A percentile compares a stretch with the other conserved stretches of the same genome.
phyloP scores from a whole-genome alignment of 53 echinoderm and acorn worm species.

The Luidia sarsii region DNA sequence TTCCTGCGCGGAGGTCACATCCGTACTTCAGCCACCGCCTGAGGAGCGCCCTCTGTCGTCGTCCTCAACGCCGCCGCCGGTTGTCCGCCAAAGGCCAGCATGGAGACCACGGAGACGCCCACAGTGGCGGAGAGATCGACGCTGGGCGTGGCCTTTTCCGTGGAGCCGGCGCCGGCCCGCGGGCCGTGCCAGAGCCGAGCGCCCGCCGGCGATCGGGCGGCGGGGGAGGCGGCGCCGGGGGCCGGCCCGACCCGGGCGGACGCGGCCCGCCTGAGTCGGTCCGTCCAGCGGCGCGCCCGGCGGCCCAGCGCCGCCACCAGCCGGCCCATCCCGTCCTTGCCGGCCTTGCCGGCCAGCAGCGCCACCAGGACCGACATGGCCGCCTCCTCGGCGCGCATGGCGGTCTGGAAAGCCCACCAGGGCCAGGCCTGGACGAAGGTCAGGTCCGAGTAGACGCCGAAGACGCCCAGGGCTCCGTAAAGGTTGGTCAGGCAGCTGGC shows the following conservation, averaged over 20 bases:
- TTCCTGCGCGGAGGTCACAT: not conserved
- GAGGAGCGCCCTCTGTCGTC: not conserved
- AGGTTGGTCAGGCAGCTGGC: constrained; percentile 78
- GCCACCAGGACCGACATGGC: constrained; percentile 69
- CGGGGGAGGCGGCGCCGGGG: not conserved
- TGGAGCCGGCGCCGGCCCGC: not conserved
- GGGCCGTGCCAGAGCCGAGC: no score
- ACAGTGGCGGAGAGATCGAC: constrained; percentile 21
- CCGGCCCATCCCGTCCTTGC: constrained; percentile 25
- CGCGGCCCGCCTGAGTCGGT: not conserved
- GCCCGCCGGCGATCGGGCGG: not conserved
- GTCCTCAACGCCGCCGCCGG: no score
- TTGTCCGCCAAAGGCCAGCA: not conserved
- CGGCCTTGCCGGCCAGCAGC: constrained; percentile 70
- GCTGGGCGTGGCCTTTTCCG: constrained; percentile 18
- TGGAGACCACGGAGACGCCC: not conserved
- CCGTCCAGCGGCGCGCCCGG: not conserved
- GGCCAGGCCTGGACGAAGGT: constrained; percentile 81
- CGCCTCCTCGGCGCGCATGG: constrained; percentile 77
- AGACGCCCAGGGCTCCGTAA: constrained; percentile 89
- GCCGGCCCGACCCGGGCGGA: not conserved
- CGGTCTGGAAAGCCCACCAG: constrained; percentile 87
- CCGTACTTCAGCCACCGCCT: constrained; percentile 7
- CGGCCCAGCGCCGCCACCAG: not conserved
- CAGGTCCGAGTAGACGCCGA: constrained; percentile 80